These are phyloP conservation scores for Latheticus oryzae DNA, from an alignment of 2,888 invertebrate genomes.

Conservation along the genomic window DNA sequence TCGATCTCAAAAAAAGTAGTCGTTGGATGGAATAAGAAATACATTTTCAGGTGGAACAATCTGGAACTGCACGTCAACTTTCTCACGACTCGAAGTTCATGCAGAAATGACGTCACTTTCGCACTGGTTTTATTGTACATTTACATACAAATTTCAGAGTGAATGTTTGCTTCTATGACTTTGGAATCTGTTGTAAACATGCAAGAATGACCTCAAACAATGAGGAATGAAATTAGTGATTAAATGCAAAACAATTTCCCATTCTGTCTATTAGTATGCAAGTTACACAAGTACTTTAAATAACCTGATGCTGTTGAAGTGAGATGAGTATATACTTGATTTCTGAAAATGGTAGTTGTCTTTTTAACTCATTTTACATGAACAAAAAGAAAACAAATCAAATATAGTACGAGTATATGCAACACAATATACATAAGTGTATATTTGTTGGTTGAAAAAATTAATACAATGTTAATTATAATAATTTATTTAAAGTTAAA, in stretches of 20 bases:
- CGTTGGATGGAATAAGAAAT: constrained; percentile 6
- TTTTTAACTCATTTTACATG: constrained; percentile 28
- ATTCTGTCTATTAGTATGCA: constrained; percentile 30
- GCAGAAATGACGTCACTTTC: constrained; percentile 29
- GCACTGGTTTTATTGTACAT: constrained; percentile 3
- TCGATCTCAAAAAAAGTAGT: constrained; percentile 12
- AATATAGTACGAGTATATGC: constrained; percentile 12
- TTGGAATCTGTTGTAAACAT: background rate
- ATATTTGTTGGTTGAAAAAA: background rate
- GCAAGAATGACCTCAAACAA: constrained; percentile 19
- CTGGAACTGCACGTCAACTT: constrained; percentile 24
- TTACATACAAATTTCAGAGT: constrained; percentile 11
- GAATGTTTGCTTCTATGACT: no score
- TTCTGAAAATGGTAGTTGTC: constrained; percentile 33
- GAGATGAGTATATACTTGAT: constrained; percentile 33
- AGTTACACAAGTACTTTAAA: constrained; percentile 28
- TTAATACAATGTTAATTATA: constrained; percentile 41
- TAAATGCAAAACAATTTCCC: constrained; percentile 16
- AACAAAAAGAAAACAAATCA: background rate
- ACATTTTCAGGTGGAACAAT: constrained; percentile 20
- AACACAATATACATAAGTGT: constrained; percentile 3
- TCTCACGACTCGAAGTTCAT: constrained; percentile 26
- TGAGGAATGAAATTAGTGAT: constrained; percentile 14
- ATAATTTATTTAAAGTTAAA: constrained; percentile 62
- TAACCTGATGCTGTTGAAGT: constrained; percentile 29